Percentiles rank a stretch among this genome's conserved stretches.
Evolutionary conservation across 1,140 invertebrate genomes (phyloP).

Genomic region (Paraescarpia echinospica): DNA sequence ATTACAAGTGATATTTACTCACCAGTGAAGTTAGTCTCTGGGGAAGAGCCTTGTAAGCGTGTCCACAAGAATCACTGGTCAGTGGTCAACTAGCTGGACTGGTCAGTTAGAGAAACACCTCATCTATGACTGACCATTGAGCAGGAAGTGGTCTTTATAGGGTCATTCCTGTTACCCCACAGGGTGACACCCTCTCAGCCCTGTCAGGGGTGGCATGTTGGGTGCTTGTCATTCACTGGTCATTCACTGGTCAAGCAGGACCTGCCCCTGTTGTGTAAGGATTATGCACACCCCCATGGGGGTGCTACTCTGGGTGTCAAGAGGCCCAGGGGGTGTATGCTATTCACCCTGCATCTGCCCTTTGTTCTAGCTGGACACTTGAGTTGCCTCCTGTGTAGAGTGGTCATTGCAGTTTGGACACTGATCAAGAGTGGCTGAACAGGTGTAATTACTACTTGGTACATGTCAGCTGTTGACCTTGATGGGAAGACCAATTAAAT

Average conservation of each 20-base stretch:
- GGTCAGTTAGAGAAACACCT: not conserved
- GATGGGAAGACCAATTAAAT: not conserved
- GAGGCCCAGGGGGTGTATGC: not conserved
- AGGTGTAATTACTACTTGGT: not conserved
- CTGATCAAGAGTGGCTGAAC: not conserved
- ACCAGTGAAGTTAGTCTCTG: not conserved
- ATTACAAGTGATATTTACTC: not conserved
- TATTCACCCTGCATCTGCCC: not conserved
- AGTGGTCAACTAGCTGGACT: not conserved
- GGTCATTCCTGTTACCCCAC: not conserved
- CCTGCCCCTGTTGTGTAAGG: not conserved
- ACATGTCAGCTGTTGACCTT: not conserved
- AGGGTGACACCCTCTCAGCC: not conserved
- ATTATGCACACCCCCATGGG: not conserved
- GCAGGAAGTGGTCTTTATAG: not conserved
- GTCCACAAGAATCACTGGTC: not conserved
- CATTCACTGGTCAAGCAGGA: not conserved
- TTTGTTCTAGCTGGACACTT: slow-evolving; percentile 5
- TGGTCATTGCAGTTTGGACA: not conserved
- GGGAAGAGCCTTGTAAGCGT: not conserved
- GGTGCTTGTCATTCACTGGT: not conserved
- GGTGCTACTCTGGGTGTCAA: not conserved
- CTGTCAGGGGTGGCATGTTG: not conserved
- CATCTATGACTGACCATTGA: not conserved
- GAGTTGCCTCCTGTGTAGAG: not conserved